phyloP scores from a whole-genome alignment of 2,113 vertebrate genomes.

The Sinocyclocheilus anophthalmus region DNA sequence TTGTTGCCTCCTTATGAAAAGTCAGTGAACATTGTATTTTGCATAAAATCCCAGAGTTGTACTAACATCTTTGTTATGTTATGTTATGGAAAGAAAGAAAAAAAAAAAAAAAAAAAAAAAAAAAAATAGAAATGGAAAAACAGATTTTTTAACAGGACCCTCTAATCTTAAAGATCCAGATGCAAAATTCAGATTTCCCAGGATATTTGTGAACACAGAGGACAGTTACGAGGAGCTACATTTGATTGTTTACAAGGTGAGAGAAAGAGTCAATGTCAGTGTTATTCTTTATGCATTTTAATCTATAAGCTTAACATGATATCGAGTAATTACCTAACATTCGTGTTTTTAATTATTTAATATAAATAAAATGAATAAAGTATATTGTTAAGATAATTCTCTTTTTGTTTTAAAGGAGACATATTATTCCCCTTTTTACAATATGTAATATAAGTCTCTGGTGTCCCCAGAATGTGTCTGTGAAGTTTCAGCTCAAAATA shows the following conservation, averaged over 20 bases:
- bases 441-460: too few species aligned
- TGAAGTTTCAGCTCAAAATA: too few species aligned
- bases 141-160: conserved; percentile 96
- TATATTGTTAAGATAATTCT: neutral
- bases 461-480: too few species aligned
- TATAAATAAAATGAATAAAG: neutral
- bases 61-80: conserved; percentile 7
- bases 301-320: neutral
- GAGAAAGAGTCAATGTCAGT: neutral
- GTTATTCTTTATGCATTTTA: neutral
- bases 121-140: too few species aligned
- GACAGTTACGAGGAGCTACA: conserved; percentile 91
- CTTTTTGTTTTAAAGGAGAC: too few species aligned
- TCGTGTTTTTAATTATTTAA: neutral
- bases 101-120: too few species aligned
- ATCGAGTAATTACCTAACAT: neutral
- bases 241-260: conserved; percentile 97
- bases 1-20: neutral
- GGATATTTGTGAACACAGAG: conserved; percentile 93
- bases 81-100: conserved; percentile 13
- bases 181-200: conserved; percentile 93
- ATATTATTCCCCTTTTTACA: too few species aligned
- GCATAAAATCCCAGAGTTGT: neutral
- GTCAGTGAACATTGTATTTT: neutral
- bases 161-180: conserved; percentile 94